Conservation (phyloP, 1,140 invertebrate species). For the Gryon sp. region DNA sequence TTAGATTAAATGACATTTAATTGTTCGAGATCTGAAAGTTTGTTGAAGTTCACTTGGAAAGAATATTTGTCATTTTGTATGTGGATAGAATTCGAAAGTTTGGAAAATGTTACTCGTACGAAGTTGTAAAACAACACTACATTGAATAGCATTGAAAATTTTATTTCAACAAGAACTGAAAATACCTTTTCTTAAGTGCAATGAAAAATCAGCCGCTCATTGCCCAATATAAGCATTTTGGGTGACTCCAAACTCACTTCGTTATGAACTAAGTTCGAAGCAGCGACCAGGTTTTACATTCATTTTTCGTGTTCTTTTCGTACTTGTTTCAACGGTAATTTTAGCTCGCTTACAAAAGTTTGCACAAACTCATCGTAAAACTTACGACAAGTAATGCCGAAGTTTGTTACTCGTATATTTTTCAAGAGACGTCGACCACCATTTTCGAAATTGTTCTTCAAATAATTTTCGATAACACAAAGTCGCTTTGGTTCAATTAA, state of each 20-base stretch:
- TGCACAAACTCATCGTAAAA: slow-evolving; percentile 11
- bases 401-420: no score
- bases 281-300: not conserved
- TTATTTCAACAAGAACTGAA: slow-evolving; percentile 31
- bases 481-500: no score
- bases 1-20: slow-evolving; percentile 3
- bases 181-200: slow-evolving; percentile 9
- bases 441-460: not conserved
- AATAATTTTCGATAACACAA: slow-evolving; percentile 2
- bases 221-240: not conserved
- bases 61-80: no score
- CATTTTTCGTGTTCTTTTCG: not conserved
- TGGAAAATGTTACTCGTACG: slow-evolving; percentile 9
- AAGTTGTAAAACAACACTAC: slow-evolving; percentile 23
- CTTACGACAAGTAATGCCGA: no score
- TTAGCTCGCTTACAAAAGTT: slow-evolving; percentile 9
- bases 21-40: slow-evolving; percentile 4
- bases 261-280: slow-evolving; percentile 28
- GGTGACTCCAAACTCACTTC: slow-evolving; percentile 10
- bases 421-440: no score
- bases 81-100: not conserved
- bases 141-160: slow-evolving; percentile 47
- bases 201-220: slow-evolving; percentile 20
- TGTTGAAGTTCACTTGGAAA: slow-evolving; percentile 2
- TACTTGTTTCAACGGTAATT: slow-evolving; percentile 40